Evolutionary conservation across 2,797 vertebrate genomes (phyloP), one percentile per base, ranked within the genome.

Genomic region (Poecilia velifera): DNA sequence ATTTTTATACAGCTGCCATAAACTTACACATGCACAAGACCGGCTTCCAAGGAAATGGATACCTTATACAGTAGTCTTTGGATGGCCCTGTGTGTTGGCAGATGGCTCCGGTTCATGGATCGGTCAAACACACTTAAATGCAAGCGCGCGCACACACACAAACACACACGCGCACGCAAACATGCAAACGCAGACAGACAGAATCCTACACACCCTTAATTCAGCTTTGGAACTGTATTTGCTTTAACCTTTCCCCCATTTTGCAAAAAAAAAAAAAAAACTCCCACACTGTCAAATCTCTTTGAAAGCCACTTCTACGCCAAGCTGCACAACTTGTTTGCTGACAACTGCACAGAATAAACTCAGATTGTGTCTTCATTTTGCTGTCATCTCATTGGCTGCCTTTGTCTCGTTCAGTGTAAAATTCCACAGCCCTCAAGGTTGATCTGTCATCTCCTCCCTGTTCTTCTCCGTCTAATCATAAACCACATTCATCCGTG

Each of bases 61-160:
- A 88, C 77, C 75, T 80, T 82, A 83, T 80, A 81, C 74, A 76
- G 79, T 59, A 90, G 79, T 83, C 31, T 76, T 77, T 85, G 83
- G 82, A 90, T 87, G 82, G 87, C 89, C 84, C 83, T 76, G 64
- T 75, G 86, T 92, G 91, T 84, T 91, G 89, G 91, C 91, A 93
- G 91, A 93, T 90, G 87, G 82, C 84, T 86, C 68, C 4, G 41
- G 90, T 93, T 93, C 91, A 93, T 31, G 57, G 80, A 85, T 82
- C 66, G 84, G 92, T 90, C 90, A 89, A 22, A 84, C 80, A 81
- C 74, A 74, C 76, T 71, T 73, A 43, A 51, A 73, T 51, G 25
- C 68, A 64, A 51, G 71, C 73, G n/a, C 70, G 41, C 82, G 43
- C 59, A 73, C 68, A 71, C 22, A 57, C 47, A 59, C 22, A 28